Conservation (phyloP, 2,113 vertebrate species). For the Eulacestoma nigropectus region DNA sequence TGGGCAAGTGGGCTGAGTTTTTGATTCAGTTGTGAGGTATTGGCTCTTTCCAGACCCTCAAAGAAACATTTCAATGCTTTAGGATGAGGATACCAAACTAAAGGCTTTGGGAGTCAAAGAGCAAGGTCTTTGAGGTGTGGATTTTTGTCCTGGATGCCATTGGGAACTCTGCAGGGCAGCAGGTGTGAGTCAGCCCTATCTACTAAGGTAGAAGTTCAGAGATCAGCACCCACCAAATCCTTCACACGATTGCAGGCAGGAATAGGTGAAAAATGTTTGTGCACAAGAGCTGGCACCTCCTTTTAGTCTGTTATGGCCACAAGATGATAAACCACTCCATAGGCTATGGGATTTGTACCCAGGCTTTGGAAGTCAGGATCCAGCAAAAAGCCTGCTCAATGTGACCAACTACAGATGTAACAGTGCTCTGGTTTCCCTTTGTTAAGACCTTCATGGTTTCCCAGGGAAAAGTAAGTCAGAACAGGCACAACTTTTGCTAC, state of each 20-base stretch:
- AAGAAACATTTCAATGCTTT: not conserved
- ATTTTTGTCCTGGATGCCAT: not conserved
- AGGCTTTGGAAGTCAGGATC: not conserved
- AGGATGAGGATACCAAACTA: not conserved
- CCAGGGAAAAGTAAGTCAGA: not conserved
- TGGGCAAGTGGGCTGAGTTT: rapidly evolving
- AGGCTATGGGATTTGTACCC: not conserved
- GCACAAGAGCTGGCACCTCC: not conserved
- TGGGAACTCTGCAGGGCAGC: not conserved
- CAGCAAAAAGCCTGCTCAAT: not conserved
- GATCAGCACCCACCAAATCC: not conserved
- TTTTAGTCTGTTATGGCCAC: not conserved
- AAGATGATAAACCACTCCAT: not conserved
- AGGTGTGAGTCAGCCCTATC: not conserved
- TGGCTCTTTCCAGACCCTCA: not conserved
- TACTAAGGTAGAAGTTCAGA: not conserved
- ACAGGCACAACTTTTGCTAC: not conserved
- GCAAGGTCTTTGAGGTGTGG: not conserved
- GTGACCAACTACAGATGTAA: rapidly evolving
- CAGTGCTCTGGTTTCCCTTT: not conserved
- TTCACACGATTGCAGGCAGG: not conserved
- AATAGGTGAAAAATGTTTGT: not conserved
- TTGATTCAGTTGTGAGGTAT: not conserved
- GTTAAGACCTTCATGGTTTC: not conserved
- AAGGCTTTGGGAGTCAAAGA: not conserved